Evolutionary conservation across 2,113 vertebrate genomes (phyloP).

Genomic region (Chlorocebus sabaeus): DNA sequence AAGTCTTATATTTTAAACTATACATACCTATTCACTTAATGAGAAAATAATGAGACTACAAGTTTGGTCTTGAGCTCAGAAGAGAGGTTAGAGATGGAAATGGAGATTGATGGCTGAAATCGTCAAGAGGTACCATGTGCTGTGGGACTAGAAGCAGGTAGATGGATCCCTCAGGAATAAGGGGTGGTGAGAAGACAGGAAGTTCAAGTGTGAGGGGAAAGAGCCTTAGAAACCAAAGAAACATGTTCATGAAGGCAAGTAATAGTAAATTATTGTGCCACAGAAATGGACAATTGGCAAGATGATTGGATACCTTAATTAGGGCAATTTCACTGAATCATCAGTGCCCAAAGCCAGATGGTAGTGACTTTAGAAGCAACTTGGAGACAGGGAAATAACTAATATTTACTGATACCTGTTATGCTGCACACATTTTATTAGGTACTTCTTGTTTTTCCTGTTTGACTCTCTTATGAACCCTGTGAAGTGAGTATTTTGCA

Average conservation of each 20-base stretch:
- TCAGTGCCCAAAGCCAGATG: slow-evolving; percentile 1
- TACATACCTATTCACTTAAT: neutral
- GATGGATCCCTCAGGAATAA: neutral
- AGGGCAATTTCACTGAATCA: neutral
- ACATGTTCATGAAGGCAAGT: neutral
- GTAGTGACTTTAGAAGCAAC: neutral
- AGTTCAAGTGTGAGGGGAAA: neutral
- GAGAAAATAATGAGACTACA: neutral
- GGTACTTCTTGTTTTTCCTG: neutral
- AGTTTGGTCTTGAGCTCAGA: neutral
- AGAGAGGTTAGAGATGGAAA: neutral
- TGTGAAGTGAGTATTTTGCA: neutral
- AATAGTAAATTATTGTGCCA: neutral
- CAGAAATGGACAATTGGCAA: neutral
- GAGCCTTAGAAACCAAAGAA: neutral
- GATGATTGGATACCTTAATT: neutral
- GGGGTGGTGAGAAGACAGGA: too few species aligned
- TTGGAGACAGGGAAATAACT: neutral
- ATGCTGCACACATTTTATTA: neutral
- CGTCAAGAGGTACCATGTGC: neutral
- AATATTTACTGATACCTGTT: neutral
- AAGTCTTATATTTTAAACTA: neutral
- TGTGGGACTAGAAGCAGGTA: neutral
- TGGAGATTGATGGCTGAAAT: neutral
- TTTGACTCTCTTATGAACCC: slow-evolving; percentile 1